Percentiles rank a stretch among this genome's conserved stretches.
phyloP scores from a whole-genome alignment of 2,888 invertebrate species.

The Molanna angustata region DNA sequence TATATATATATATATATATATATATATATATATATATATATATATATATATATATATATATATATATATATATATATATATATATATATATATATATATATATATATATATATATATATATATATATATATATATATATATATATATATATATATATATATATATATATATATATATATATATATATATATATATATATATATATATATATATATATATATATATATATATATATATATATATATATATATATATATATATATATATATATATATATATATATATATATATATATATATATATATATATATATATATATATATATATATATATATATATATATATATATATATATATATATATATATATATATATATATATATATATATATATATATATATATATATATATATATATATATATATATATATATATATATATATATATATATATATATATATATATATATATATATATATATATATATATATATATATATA shows the following conservation, averaged over 20 bases:
- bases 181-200: not conserved
- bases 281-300: not conserved
- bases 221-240: not conserved
- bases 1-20: not conserved
- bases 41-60: not conserved
- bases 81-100: not conserved
- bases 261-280: not conserved
- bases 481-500: too few species aligned
- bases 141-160: not conserved
- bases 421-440: too few species aligned
- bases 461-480: too few species aligned
- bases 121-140: not conserved
- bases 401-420: too few species aligned
- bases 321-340: too few species aligned
- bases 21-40: not conserved
- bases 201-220: not conserved
- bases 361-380: too few species aligned
- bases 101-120: not conserved
- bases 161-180: not conserved
- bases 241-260: not conserved
- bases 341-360: too few species aligned
- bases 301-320: not conserved
- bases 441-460: too few species aligned
- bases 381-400: too few species aligned
- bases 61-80: not conserved